Base-by-base conservation (phyloP, 2,888 invertebrate genomes). In the Cerastis leucographa region DNA sequence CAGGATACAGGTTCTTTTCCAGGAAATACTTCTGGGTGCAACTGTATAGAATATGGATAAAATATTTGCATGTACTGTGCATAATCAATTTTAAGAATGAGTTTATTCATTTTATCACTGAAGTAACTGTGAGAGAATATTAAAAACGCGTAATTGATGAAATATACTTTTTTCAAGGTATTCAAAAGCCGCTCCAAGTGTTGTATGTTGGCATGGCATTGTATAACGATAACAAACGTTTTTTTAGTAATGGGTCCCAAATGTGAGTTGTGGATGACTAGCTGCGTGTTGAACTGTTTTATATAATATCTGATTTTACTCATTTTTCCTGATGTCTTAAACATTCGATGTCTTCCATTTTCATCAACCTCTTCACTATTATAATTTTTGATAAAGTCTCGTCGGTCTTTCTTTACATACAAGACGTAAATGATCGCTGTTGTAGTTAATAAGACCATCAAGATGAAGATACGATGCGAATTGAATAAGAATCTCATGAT, bases 1-100 rank as follows among this genome's bases (percentile, higher is more conserved):
- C 92, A 93, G 40, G 87, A 87, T 29, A 85, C 76, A 0, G 66
- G n/a, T 75, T 93, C 92, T 12, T 71, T 44, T 6, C 93, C 93
- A n/a, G 94, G 94, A 66, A 91, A 94, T 0, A 81, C 81, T n/a
- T 82, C 79, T 25, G 91, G 91, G 66, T 92, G 89, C 44, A 93
- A 64, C 66, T 93, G 93, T 12, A 84, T 85, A 46, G 90, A 91
- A 79, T 89, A 92, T 0, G 92, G 92, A 59, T 92, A 92, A 71
- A 88, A 91, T 19, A 91, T 87, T 78, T 88, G 88, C 68, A 85
- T 80, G 42, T 86, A 88, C 67, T 68, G 80, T 11, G 86, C 86
- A 79, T 88, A 91, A 9, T 72, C 68, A 25, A 90, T 72, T 12
- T 59, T 71, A 6, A 69, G 51, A 46, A 91, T 83, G 0, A 85